A percentile compares a stretch with the other conserved stretches of the same genome.
These are phyloP conservation scores for Zaprionus lineosus DNA, from an alignment of 2,888 invertebrate species.

Conservation along the genomic window DNA sequence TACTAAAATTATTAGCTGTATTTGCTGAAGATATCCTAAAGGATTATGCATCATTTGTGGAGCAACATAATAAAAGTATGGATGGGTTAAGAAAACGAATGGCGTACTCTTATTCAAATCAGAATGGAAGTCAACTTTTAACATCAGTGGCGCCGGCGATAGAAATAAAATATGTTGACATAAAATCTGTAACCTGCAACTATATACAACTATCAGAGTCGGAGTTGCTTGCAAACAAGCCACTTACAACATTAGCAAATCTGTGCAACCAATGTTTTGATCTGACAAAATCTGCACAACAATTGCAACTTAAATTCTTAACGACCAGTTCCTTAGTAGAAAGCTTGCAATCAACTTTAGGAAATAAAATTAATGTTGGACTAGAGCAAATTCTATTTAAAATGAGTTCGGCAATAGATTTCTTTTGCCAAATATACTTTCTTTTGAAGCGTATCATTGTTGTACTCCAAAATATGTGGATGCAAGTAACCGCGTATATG, in stretches of 20 bases:
- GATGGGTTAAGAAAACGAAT: conserved; percentile 48
- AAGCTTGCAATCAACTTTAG: neutral
- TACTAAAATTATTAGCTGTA: conserved; percentile 31
- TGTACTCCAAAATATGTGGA: conserved; percentile 88
- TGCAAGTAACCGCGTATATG: conserved; percentile 89
- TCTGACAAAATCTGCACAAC: conserved; percentile 87
- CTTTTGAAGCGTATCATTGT: conserved; percentile 88
- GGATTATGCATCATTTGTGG: conserved; percentile 77
- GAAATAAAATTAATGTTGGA: conserved; percentile 43
- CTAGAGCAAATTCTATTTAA: conserved; percentile 67
- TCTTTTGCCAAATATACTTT: conserved; percentile 86
- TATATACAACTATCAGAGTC: conserved; percentile 84
- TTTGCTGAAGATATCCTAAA: conserved; percentile 80
- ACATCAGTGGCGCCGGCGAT: conserved; percentile 53
- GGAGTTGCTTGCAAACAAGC: conserved; percentile 90
- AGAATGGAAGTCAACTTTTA: conserved; percentile 1
- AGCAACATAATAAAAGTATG: conserved; percentile 73
- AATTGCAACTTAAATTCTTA: conserved; percentile 84
- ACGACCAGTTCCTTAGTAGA: conserved; percentile 66
- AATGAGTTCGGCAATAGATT: conserved; percentile 85
- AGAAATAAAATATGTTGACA: conserved; percentile 52
- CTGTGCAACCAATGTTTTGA: conserved; percentile 90
- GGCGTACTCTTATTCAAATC: conserved; percentile 1
- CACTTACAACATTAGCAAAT: conserved; percentile 90
- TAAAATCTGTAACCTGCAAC: neutral